Conservation (phyloP, 2,888 invertebrate genomes). For the Rhagium mordax region DNA sequence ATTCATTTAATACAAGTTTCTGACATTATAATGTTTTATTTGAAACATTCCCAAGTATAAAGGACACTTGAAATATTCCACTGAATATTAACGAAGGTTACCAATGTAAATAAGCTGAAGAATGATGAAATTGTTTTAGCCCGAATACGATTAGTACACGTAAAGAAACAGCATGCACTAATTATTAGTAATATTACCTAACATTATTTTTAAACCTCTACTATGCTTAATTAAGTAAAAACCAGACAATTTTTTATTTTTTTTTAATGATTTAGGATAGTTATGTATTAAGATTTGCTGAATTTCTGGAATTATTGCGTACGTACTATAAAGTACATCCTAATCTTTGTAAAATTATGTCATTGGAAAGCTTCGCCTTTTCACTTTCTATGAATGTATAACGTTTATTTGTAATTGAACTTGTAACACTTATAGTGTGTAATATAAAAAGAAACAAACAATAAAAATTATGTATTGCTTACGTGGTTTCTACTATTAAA, state of each 20-base stretch:
- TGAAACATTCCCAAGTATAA: background rate
- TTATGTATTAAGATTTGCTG: background rate
- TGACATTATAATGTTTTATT: background rate
- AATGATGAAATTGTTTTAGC: background rate
- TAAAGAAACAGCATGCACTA: background rate
- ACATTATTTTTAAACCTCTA: background rate
- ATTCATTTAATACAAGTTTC: background rate
- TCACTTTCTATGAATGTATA: conserved; percentile 53
- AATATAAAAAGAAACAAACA: conserved; percentile 9
- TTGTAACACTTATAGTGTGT: conserved; percentile 44
- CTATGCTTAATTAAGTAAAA: conserved; percentile 1
- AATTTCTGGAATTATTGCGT: background rate
- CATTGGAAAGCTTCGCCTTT: conserved; percentile 53
- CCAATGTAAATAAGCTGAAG: background rate
- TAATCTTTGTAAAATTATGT: conserved; percentile 47
- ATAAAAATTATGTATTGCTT: background rate
- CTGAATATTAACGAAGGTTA: conserved; percentile 8
- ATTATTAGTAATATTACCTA: background rate
- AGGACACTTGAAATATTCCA: conserved; percentile 12
- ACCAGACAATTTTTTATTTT: background rate
- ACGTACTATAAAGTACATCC: background rate
- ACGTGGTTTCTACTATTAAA: background rate
- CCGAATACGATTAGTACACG: conserved; percentile 1
- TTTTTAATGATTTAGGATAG: background rate
- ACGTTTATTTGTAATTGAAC: conserved; percentile 42